Percentiles rank a stretch among this genome's conserved stretches.
Evolutionary conservation across 2,113 vertebrate genomes (phyloP).

Genomic region (Trochalopteron elliotii): DNA sequence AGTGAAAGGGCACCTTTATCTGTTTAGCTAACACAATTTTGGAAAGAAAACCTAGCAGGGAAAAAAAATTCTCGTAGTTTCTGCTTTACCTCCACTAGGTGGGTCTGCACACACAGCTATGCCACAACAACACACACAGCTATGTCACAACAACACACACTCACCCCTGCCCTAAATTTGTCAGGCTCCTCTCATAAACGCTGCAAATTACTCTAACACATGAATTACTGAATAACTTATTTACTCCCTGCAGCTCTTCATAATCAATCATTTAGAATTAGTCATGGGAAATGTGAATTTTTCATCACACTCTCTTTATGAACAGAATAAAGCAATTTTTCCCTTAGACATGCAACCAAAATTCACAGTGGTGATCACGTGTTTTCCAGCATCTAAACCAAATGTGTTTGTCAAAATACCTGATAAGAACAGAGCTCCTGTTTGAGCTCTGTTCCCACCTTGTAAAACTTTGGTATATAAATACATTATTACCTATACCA

Average conservation of each 20-base stretch:
- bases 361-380: neutral
- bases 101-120: constrained; percentile 35
- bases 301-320: neutral
- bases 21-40: neutral
- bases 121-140: neutral
- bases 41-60: neutral
- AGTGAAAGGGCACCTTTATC: neutral
- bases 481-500: neutral
- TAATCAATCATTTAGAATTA: neutral
- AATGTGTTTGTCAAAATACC: neutral
- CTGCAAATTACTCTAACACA: neutral
- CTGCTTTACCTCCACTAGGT: constrained; percentile 38
- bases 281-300: neutral
- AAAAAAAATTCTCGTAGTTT: neutral
- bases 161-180: neutral
- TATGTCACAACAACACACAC: neutral
- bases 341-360: accelerated
- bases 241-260: neutral
- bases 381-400: neutral
- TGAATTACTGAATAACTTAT: neutral
- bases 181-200: neutral
- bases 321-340: neutral
- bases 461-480: neutral
- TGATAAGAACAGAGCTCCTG: neutral
- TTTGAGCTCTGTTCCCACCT: neutral